Evolutionary conservation across 2,888 invertebrate species (phyloP).

Genomic region (Prostheceraeus crozeri): DNA sequence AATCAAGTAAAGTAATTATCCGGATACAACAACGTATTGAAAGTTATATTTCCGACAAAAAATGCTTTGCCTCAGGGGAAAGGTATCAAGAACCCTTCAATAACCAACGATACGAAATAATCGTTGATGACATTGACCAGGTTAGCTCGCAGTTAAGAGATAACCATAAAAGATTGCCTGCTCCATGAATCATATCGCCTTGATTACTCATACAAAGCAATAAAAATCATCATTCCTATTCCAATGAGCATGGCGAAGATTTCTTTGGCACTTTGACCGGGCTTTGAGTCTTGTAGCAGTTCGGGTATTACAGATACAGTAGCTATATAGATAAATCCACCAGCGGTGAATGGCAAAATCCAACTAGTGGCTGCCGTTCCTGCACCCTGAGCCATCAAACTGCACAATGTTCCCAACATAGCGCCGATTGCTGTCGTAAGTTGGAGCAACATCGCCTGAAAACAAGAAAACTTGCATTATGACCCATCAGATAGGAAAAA

Average conservation of each 20-base stretch:
- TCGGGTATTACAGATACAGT: constrained; percentile 97
- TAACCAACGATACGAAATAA: too few relatives aligned
- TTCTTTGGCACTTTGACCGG: constrained; percentile 75
- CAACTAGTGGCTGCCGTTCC: constrained; percentile 60
- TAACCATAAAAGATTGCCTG: too few relatives aligned
- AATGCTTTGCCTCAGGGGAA: too few relatives aligned
- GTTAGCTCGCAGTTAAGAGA: too few relatives aligned
- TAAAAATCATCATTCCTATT: constrained; percentile 88
- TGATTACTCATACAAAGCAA: constrained; percentile 68
- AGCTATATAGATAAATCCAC: constrained; percentile 98
- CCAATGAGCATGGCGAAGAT: constrained; percentile 77
- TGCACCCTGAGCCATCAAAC: constrained; percentile 71
- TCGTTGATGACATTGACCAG: too few relatives aligned
- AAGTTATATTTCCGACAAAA: too few relatives aligned
- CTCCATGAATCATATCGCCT: too few relatives aligned
- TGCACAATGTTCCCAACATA: constrained; percentile 78
- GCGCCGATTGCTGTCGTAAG: constrained; percentile 89
- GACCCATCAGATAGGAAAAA: too few relatives aligned
- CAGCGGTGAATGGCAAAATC: constrained; percentile 93
- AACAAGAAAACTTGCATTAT: too few relatives aligned
- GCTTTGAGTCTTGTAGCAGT: constrained; percentile 74
- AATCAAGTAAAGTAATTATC: too few relatives aligned
- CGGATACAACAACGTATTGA: too few relatives aligned
- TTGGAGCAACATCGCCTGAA: constrained; percentile 86
- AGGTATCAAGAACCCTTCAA: too few relatives aligned